Conservation (phyloP, 2,888 invertebrate genomes). For the Cataglyphis rosenhaueri region DNA sequence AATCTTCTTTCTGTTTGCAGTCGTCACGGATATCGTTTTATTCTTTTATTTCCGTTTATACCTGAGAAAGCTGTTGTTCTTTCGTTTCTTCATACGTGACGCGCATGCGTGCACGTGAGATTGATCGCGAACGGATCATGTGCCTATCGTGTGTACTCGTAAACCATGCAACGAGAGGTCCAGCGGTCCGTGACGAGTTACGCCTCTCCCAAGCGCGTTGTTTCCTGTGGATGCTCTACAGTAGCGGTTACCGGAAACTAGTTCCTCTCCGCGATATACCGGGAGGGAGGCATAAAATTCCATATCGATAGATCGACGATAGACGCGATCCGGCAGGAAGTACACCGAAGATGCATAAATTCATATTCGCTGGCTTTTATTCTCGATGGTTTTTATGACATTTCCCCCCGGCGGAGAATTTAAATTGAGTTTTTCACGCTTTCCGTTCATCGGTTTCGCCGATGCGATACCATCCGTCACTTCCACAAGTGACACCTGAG, state of each 20-base stretch:
- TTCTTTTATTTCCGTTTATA: background rate
- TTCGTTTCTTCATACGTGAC: slow-evolving; percentile 37
- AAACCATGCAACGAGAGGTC: slow-evolving; percentile 74
- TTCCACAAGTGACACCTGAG: background rate
- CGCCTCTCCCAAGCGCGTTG: slow-evolving; percentile 71
- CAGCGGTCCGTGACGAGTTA: slow-evolving; percentile 75
- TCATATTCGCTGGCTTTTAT: slow-evolving; percentile 56
- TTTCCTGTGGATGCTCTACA: slow-evolving; percentile 72
- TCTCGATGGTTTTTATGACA: slow-evolving; percentile 19
- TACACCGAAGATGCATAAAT: slow-evolving; percentile 11
- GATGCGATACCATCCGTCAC: slow-evolving; percentile 30
- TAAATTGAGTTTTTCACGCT: slow-evolving; percentile 27
- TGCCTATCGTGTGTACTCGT: slow-evolving; percentile 70
- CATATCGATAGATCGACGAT: slow-evolving; percentile 67
- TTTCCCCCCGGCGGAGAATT: slow-evolving; percentile 40
- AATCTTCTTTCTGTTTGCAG: background rate
- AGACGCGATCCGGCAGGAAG: slow-evolving; percentile 61
- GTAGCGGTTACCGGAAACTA: slow-evolving; percentile 68
- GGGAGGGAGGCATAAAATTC: slow-evolving; percentile 51
- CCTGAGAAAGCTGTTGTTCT: background rate
- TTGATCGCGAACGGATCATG: slow-evolving; percentile 66
- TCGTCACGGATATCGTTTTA: background rate
- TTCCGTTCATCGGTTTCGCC: background rate
- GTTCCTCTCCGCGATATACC: slow-evolving; percentile 43
- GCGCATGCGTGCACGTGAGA: slow-evolving; percentile 70